Conservation (phyloP, 2,888 invertebrate species). For the Pseudococcus viburni region DNA sequence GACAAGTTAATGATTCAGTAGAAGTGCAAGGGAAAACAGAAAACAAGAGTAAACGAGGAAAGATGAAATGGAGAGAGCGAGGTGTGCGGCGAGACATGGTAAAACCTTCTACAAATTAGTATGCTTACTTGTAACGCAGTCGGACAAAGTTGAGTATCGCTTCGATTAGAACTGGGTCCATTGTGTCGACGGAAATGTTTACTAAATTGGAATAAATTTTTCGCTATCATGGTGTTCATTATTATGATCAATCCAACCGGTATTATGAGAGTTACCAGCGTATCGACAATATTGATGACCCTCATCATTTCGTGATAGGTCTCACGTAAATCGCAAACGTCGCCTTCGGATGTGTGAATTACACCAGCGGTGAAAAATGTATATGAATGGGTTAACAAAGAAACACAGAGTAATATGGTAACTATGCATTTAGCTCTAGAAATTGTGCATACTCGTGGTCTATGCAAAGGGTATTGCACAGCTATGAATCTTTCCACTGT, state of each 20-base stretch:
- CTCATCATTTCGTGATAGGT: constrained; percentile 74
- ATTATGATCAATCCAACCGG: constrained; percentile 77
- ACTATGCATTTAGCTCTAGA: constrained; percentile 76
- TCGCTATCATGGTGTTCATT: constrained; percentile 78
- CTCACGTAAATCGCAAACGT: constrained; percentile 73
- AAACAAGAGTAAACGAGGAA: background rate
- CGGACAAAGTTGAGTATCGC: constrained; percentile 36
- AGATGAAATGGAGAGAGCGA: background rate
- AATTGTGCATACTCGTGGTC: constrained; percentile 77
- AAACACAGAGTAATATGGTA: constrained; percentile 72
- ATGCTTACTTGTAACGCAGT: constrained; percentile 39
- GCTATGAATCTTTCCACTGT: constrained; percentile 81
- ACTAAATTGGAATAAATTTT: constrained; percentile 73
- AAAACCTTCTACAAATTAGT: constrained; percentile 30
- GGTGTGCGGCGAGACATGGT: background rate
- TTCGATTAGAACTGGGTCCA: constrained; percentile 3
- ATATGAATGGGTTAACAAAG: constrained; percentile 73
- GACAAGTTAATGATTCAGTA: background rate
- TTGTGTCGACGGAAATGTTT: constrained; percentile 71
- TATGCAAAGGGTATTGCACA: constrained; percentile 76
- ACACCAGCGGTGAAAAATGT: constrained; percentile 73
- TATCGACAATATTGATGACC: constrained; percentile 76
- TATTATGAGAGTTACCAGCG: constrained; percentile 76
- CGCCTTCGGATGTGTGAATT: constrained; percentile 70
- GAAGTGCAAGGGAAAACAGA: background rate